Evolutionary conservation across 2,797 vertebrate genomes (phyloP), one percentile per base, ranked within the genome.

Genomic region (Hydrolagus colliei): DNA sequence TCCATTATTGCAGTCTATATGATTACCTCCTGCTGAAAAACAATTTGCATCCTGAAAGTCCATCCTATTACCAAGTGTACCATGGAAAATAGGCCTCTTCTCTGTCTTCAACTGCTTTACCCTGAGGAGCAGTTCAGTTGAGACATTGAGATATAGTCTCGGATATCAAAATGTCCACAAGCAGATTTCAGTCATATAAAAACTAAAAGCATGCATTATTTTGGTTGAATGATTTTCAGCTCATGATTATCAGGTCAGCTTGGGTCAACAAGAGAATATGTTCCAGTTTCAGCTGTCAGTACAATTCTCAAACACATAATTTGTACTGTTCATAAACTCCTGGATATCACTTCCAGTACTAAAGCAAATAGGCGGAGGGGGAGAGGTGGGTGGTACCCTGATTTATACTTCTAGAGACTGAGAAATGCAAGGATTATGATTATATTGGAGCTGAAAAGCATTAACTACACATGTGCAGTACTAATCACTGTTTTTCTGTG

Each of bases 1-100:
- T 91, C 89, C 86, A 86, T 89, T 90, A 89, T 86, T 87, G 75
- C 87, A 90, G 76, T 88, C 86, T 89, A 87, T 87, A 86, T 89
- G 89, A 89, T 87, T 88, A 88, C 59, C 88, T 79, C 84, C 79
- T 86, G n/a, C n/a, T 71, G 10, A 68, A 65, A 89, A 90, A 18
- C 89, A 88, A 88, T 88, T 89, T 87, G 18, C 89, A 32, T 88
- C 89, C 90, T 86, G 86, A 90, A 88, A 89, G 89, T 20, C 16
- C 87, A 86, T 87, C 87, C 86, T 89, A 90, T 89, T 87, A 89
- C 86, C 87, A 87, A 87, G 84, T 79, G 86, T 87, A 87, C 4
- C 3, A 12, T 20, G 63, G 88, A 89, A 90, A 90, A 87, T 63
- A 86, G 88, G 88, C 61, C 86, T 89, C 77, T 87, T 90, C 63